Base-by-base conservation (phyloP, 2,888 invertebrate species). In the Caenorhabditis sulstoni region DNA sequence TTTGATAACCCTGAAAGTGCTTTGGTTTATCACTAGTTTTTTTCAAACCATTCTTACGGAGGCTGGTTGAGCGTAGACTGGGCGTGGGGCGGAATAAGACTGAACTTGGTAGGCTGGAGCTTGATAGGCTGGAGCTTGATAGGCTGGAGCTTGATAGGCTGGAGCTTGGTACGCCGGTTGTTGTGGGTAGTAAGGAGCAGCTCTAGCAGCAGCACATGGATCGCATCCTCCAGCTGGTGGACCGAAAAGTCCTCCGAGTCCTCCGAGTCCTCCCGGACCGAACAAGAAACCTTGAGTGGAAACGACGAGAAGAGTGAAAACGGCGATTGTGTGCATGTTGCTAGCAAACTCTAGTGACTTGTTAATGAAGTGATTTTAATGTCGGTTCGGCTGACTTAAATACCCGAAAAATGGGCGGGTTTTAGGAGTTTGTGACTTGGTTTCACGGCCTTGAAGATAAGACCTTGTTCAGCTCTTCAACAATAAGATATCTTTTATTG, bases 261-360 rank as follows among this genome's bases (percentile, higher is more conserved):
- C 61, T 44, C 61, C 61, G 14, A 78, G 66, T 61, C 78, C 78
- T 57, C 66, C 65, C 44, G 67, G 78, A 35, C 78, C 81, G 73
- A 81, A 81, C 58, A 83, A 68, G 65, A 78, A 79, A 23, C 77
- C 83, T 12, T 81, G 59, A 39, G 81, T 29, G 5, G 79, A 76
- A 47, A 66, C 50, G 39, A 76, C 65, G n/a, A 66, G 23, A 5
- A 83, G 49, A 14, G 78, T 45, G 35, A 79, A 50, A 29, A 79
- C 47, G 37, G 79, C 37, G 9, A 74, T 16, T 12, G 67, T 20
- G 44, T 78, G 74, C 81, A 81, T 83, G n/a, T 7, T 53, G 49
- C 58, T 29, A 29, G 7, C 29, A 29, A 7, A 29, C 7, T 47
- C 45, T 58, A 59, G 44, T 65, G 64, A 73, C 65, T 64, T 61